Conservation (phyloP, 2,113 vertebrate species). For the Callorhinus ursinus region DNA sequence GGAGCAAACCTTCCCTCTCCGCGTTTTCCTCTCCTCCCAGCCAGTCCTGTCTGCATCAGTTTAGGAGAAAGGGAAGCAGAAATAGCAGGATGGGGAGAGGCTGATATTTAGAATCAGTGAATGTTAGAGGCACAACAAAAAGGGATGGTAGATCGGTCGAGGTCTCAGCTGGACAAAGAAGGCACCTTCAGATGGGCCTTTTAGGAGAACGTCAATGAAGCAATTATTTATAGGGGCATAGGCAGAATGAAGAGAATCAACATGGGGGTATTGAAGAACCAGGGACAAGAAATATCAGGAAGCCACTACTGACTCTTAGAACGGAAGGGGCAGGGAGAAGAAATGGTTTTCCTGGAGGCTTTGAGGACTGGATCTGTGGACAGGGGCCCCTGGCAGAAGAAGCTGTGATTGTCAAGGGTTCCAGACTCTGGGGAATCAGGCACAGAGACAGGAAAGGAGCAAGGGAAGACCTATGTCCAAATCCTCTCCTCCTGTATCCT, state of each 20-base stretch:
- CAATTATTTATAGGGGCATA: neutral
- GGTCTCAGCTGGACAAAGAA: neutral
- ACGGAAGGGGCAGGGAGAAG: neutral
- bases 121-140: neutral
- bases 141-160: neutral
- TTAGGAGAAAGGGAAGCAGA: conserved; percentile 29
- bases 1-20: neutral
- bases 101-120: conserved; percentile 21
- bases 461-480: neutral
- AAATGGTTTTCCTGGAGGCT: neutral
- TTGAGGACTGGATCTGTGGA: neutral
- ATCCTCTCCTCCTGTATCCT: neutral
- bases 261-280: neutral
- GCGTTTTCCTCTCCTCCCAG: neutral
- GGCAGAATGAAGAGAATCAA: neutral
- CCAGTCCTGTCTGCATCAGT: neutral
- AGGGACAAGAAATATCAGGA: neutral
- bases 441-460: neutral
- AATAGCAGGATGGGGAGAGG: neutral
- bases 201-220: neutral
- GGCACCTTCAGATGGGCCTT: neutral
- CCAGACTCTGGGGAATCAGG: neutral
- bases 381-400: neutral
- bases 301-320: neutral
- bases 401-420: neutral